Conservation (phyloP, 2,113 vertebrate genomes). For the Notiomystis cincta region DNA sequence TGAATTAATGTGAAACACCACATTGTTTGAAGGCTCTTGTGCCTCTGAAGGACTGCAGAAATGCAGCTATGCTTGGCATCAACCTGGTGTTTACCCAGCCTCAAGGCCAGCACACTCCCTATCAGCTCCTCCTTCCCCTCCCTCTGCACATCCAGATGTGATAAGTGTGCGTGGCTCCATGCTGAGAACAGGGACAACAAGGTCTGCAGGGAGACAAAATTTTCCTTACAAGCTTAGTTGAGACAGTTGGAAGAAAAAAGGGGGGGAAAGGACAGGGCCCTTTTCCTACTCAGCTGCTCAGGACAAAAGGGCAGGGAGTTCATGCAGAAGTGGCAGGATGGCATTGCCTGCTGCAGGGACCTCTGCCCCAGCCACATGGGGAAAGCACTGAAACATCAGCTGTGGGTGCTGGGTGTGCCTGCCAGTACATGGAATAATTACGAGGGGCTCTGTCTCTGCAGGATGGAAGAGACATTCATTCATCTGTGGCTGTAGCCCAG, state of each 20-base stretch:
- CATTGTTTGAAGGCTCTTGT: accelerated
- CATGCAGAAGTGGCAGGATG: neutral
- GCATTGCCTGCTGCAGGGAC: neutral
- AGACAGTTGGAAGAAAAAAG: neutral
- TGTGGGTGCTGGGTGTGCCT: neutral
- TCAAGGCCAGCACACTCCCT: neutral
- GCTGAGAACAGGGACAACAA: neutral
- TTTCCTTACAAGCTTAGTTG: neutral
- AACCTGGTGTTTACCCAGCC: neutral
- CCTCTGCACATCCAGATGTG: neutral
- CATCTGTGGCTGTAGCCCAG: neutral
- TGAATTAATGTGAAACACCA: neutral
- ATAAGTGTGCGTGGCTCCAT: neutral
- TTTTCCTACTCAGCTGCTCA: neutral
- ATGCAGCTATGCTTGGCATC: neutral
- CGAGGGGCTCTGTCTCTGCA: neutral
- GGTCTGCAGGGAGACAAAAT: neutral
- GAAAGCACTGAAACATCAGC: neutral
- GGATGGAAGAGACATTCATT: neutral
- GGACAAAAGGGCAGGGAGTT: neutral
- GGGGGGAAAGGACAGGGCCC: accelerated
- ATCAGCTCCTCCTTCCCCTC: neutral
- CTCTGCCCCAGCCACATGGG: accelerated
- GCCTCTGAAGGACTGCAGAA: neutral
- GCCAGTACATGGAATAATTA: accelerated